Conservation (phyloP, 1,140 invertebrate species). For the Trichonephila clavipes region DNA sequence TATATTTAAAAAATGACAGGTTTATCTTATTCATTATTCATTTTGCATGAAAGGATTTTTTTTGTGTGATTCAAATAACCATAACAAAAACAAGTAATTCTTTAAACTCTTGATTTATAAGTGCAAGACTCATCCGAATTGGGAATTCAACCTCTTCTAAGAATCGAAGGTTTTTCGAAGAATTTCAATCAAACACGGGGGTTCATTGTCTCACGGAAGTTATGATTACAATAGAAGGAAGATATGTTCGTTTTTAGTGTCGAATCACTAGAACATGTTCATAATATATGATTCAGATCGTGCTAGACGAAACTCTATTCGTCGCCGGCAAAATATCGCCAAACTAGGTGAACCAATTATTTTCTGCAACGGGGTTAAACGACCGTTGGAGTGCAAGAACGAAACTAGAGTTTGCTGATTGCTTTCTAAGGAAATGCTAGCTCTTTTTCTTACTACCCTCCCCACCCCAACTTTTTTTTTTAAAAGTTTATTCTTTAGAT, state of each 20-base stretch:
- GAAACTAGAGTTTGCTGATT: constrained; percentile 1
- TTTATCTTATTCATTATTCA: background rate
- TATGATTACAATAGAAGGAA: background rate
- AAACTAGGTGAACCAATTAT: constrained; percentile 5
- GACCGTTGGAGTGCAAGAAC: background rate
- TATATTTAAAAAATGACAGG: background rate
- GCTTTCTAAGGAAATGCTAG: background rate
- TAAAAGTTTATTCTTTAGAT: background rate
- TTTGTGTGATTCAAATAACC: background rate
- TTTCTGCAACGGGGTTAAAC: background rate
- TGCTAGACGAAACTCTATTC: background rate
- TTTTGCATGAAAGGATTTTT: background rate
- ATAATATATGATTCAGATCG: background rate
- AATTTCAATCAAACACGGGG: background rate
- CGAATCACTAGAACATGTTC: background rate
- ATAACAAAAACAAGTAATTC: background rate
- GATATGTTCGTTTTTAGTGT: background rate
- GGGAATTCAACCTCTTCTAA: background rate
- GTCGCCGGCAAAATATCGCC: background rate
- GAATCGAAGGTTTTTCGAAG: background rate
- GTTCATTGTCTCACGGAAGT: constrained; percentile 18
- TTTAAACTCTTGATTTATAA: background rate
- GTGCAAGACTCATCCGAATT: background rate
- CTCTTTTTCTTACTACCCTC: background rate
- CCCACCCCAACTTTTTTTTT: background rate